Evolutionary conservation across 2,888 invertebrate species (phyloP), one percentile per base, ranked within the genome.

Genomic region (Idaea biselata): DNA sequence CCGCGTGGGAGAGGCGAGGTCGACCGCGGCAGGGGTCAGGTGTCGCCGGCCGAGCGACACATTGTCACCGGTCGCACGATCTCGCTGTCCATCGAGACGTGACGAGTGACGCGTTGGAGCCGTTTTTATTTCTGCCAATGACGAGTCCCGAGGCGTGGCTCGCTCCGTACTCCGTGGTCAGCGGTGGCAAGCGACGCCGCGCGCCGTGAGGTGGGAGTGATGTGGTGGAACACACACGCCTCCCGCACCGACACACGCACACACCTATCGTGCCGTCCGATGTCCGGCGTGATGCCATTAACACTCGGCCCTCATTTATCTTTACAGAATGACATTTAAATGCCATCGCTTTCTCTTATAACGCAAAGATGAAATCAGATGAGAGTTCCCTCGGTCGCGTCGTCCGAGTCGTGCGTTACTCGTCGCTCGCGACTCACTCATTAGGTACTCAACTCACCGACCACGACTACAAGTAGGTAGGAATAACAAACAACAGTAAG

Each of bases 71-170:
- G 84, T 81, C 84, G 87, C 91, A 90, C 91, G 91, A 91, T 89
- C 25, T 25, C 89, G 81, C 89, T 88, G 90, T 86, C 89, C 90
- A 86, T 76, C 86, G 82, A 86, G 84, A 89, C 90, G 91, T 91
- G 91, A 91, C 91, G 84, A 86, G 91, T 87, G 90, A 91, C 91
- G 91, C 91, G 91, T 89, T 88, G 89, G 87, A 85, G 88, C 86
- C 86, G 90, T 91, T 91, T 92, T 91, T 91, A 91, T 91, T 91
- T 92, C 91, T 92, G 91, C 91, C 91, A 92, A 92, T 92, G 91
- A 91, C 91, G 87, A 85, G 89, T 89, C 89, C 85, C 85, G 91
- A 91, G 91, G 91, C 91, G 91, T 91, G 91, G 91, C n/a, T 91
- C 11, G 53, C 53, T n/a, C n/a, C n/a, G n/a, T n/a, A n/a, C n/a